phyloP scores from a whole-genome alignment of 2,113 vertebrate genomes.

The Anseranas semipalmata region DNA sequence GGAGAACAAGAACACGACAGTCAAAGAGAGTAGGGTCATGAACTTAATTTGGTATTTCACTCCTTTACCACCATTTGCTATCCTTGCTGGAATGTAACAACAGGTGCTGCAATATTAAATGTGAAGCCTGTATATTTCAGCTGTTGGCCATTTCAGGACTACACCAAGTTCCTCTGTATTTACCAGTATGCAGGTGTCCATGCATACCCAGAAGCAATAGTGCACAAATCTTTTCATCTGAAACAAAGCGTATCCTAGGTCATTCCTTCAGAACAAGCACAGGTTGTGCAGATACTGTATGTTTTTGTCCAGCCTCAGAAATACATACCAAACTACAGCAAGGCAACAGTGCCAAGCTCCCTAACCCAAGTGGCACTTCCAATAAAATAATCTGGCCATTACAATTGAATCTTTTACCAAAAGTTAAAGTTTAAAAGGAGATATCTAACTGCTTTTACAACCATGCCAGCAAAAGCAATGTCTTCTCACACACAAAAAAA shows the following conservation, averaged over 20 bases:
- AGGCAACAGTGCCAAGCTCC: background rate
- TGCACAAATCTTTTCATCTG: background rate
- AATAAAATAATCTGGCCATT: background rate
- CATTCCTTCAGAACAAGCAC: background rate
- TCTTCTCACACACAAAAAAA: background rate
- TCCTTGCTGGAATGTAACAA: constrained; percentile 53
- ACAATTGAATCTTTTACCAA: background rate
- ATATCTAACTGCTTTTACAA: background rate
- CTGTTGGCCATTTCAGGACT: constrained; percentile 34
- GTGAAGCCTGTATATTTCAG: constrained; percentile 35
- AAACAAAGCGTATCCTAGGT: background rate
- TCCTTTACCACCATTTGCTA: constrained; percentile 43
- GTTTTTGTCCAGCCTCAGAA: background rate
- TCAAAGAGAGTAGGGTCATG: background rate
- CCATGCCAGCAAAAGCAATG: background rate
- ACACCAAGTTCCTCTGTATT: constrained; percentile 22
- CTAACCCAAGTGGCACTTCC: background rate
- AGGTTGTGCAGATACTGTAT: background rate
- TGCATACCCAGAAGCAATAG: background rate
- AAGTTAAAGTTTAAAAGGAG: background rate
- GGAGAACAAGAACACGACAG: background rate
- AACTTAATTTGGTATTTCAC: constrained; percentile 41
- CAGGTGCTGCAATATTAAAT: constrained; percentile 48
- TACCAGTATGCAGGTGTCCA: background rate
- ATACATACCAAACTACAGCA: background rate